Evolutionary conservation across 2,113 vertebrate genomes (phyloP), one percentile per base, ranked within the genome.

Genomic region (Podiceps cristatus): DNA sequence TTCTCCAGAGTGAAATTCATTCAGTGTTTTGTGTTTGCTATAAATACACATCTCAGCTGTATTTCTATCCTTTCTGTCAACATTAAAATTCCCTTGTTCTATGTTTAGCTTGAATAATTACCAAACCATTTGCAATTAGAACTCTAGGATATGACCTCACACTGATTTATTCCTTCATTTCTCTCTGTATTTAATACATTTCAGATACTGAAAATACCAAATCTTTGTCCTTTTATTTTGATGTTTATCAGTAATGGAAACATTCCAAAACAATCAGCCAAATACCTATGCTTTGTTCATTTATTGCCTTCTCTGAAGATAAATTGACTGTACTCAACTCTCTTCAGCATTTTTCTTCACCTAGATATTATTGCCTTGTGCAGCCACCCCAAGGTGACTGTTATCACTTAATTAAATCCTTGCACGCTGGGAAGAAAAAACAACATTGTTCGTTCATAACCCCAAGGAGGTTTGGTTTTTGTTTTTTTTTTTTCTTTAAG

Each of bases 401-500:
- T 99, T 99, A 99, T 99, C 99, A 99, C 99, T 99, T 99, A 99
- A 99, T 99, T 99, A 99, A 99, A 99, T 99, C 98, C 99, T 98
- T 97, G 98, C 98, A 98, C 98, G 98, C 98, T 98, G 98, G 98
- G 98, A 98, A 98, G 98, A 98, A 98, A 98, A 99, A 99, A 99
- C 99, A 98, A 99, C 99, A 98, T 98, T 99, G 98, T 98, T 98
- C 98, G 98, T 99, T 98, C 98, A 98, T 99, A 99, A 99, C 99
- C 98, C 98, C 98, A 98, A 99, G 98, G 98, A 99, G 98, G 96
- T 97, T 42, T 95, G 62, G 92, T 95, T 95, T 98, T 97, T 97
- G n/a, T n/a, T 37, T 37, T 37, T 37, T 37, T 98, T 97, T 98
- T 97, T 96, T 96, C 96, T 98, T 97, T 98, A 97, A 98, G 97